Evolutionary conservation across 2,113 vertebrate genomes (phyloP).

Genomic region (Oenanthe melanoleuca): DNA sequence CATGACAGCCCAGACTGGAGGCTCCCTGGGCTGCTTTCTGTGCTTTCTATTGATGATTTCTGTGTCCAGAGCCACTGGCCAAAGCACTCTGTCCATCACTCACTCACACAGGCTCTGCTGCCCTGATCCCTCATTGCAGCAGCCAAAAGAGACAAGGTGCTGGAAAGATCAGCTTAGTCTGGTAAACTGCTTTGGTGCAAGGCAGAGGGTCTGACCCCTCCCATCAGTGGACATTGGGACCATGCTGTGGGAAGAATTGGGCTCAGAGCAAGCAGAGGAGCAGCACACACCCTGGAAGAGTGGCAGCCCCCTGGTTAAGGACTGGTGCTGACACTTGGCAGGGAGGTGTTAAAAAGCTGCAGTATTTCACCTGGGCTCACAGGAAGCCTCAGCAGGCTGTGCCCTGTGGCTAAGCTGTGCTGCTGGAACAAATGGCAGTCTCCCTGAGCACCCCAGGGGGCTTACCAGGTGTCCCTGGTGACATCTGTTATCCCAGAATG

Average conservation of each 20-base stretch:
- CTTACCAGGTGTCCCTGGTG: rapidly evolving
- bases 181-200: background rate
- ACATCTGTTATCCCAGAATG: background rate
- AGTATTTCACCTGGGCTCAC: background rate
- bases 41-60: background rate
- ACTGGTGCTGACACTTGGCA: background rate
- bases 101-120: background rate
- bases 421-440: background rate
- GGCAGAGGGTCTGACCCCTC: background rate
- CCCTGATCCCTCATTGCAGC: background rate
- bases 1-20: background rate
- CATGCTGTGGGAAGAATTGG: rapidly evolving
- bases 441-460: background rate
- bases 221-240: background rate
- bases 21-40: background rate
- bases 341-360: background rate
- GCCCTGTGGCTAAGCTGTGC: background rate
- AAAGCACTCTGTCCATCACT: background rate
- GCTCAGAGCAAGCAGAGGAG: background rate
- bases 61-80: background rate
- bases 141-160: rapidly evolving
- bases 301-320: background rate
- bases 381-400: background rate
- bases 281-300: background rate
- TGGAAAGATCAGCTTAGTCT: background rate